phyloP scores from a whole-genome alignment of 1,140 invertebrate species.

The Tetramorium simillimum region DNA sequence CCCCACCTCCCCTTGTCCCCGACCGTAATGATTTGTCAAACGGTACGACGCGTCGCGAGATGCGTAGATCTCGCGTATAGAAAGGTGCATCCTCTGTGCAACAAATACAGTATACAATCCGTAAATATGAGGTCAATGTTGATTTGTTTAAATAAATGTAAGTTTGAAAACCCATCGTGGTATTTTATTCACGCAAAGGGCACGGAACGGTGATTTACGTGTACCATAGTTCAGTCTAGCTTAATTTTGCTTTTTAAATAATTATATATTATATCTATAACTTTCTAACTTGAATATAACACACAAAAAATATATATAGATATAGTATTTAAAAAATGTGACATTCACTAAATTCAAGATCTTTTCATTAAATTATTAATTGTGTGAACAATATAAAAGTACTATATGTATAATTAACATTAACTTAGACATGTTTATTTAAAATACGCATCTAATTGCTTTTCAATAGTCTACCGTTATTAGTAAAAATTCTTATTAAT shows the following conservation, averaged over 20 bases:
- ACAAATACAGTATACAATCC: constrained; percentile 84
- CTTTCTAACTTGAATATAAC: background rate
- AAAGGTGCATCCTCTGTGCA: constrained; percentile 83
- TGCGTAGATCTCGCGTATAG: constrained; percentile 82
- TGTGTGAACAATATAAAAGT: background rate
- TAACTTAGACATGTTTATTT: background rate
- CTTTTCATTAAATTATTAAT: background rate
- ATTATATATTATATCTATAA: background rate
- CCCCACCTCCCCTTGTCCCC: constrained; percentile 43
- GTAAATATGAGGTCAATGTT: constrained; percentile 85
- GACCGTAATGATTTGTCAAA: constrained; percentile 72
- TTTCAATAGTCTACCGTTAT: background rate
- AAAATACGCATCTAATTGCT: background rate
- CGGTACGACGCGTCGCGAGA: constrained; percentile 78
- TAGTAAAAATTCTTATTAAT: background rate
- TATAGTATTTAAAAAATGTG: background rate
- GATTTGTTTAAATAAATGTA: constrained; percentile 87
- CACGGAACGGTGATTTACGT: background rate
- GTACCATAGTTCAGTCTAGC: background rate
- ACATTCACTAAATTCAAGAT: background rate
- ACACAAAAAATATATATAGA: background rate
- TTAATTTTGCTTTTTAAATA: background rate
- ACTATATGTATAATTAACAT: background rate
- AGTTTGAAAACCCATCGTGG: constrained; percentile 81
- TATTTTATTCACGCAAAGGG: constrained; percentile 27